Evolutionary conservation across 2,113 vertebrate genomes (phyloP), one percentile per base, ranked within the genome.

Genomic region (Prolemur simus): DNA sequence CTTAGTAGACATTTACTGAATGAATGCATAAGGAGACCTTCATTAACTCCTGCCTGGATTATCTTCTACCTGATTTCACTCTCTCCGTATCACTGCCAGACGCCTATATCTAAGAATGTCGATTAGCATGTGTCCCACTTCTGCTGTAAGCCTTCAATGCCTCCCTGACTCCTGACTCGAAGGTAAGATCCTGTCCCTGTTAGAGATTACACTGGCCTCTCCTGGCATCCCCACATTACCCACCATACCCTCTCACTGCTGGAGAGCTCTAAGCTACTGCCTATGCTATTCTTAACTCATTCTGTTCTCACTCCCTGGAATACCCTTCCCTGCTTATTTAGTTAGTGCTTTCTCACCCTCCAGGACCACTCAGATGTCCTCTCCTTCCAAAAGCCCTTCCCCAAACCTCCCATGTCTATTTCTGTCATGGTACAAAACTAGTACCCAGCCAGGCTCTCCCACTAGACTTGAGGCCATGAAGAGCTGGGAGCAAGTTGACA

Each of bases 161-260:
- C 63, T 45, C 23, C 37, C 14, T 7, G 20, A 6, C n/a, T 27
- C 25, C 63, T 3, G 20, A 6, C 42, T 27, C 4, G 0, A 21
- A 77, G 63, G 47, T 52, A 76, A 54, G 20, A 56, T 7, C 85
- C 12, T 25, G 17, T 6, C 42, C 25, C 60, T 69, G 14, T 63
- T 9, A 5, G 32, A 66, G 29, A 3, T 29, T 2, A 29, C 3
- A 10, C 18, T 20, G 60, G 34, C 29, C 58, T n/a, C 29, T 27
- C 20, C 76, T 32, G 25, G n/a, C n/a, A 37, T 10, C 25, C 12
- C 17, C 20, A 34, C 1, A 0, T 58, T 71, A 25, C 17, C 0
- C 10, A n/a, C 18, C 82, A 42, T 45, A 15, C 1, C 42, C 9
- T n/a, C 27, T 69, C 29, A 32, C 1, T 15, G 34, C 47, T 49